Base-by-base conservation (phyloP, 2,797 vertebrate species). In the Sebastes paucispinis region DNA sequence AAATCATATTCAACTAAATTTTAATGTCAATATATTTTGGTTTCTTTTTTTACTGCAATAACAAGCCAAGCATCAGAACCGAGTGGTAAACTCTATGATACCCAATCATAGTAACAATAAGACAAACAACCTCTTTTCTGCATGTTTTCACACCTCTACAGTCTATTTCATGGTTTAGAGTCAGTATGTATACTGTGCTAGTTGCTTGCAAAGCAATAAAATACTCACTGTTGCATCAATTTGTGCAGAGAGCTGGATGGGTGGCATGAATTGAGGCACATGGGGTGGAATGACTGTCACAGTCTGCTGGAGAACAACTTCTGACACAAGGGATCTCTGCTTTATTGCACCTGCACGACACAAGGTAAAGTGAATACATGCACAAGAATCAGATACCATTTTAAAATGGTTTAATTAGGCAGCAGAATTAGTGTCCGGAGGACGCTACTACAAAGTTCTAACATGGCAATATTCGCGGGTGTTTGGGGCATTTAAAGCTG, bases 241-340 rank as follows among this genome's bases (percentile, higher is more conserved):
- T 31, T 94, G 83, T 75, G 85, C 70, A 69, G 93, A 79, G 58
- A 93, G 75, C 22, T 87, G 90, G 3, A 76, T 73, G 3, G 93
- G 74, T 6, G 89, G 84, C 68, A 87, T 81, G n/a, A 87, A 74
- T 39, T 82, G 82, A 66, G 87, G 79, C 32, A 71, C 86, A 52
- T 93, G 80, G 5, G 93, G 81, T 72, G 94, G 93, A 62, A 95
- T 88, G 68, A 95, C 91, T 0, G 91, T 95, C 73, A 94, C 88
- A 0, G 93, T 94, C 81, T 96, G 95, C 78, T 95, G 94, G 63
- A 96, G 87, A 81, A 94, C 85, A 50, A 95, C 94, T 77, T 95
- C 94, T 60, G 95, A 95, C 34, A 93, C 31, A 1, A 87, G 80
- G 29, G 94, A 81, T 43, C 64, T 90, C 52, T 77, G 90, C 82